Percentiles rank a stretch among this genome's conserved stretches.
Conservation (phyloP, 2,797 vertebrate genomes). For the Merluccius polli region DNA sequence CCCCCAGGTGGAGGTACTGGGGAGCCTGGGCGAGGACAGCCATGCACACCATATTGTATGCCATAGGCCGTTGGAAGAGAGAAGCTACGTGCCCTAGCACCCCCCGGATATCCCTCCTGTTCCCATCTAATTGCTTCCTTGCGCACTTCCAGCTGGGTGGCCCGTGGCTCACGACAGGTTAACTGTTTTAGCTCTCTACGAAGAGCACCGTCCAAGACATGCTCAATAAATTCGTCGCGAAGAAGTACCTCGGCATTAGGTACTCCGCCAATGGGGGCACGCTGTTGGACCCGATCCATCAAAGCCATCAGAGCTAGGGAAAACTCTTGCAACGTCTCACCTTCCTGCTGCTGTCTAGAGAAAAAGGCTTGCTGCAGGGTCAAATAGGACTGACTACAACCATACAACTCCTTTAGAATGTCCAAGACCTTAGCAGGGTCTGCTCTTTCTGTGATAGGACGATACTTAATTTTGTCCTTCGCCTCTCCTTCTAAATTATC, state of each 20-base stretch:
- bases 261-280: neutral
- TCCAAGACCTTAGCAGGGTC: too few relatives aligned
- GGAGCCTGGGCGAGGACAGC: neutral
- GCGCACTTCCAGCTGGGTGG: slow-evolving; percentile 7
- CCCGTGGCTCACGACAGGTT: neutral
- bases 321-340: too few relatives aligned
- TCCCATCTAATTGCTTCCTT: slow-evolving; percentile 16
- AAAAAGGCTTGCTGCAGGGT: too few relatives aligned
- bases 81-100: neutral
- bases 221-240: slow-evolving; percentile 27
- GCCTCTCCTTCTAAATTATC: too few relatives aligned
- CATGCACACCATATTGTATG: slow-evolving; percentile 4
- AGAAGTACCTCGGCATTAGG: slow-evolving; percentile 10
- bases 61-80: neutral
- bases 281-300: too few relatives aligned
- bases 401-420: too few relatives aligned
- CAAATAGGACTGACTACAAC: too few relatives aligned
- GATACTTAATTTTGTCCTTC: too few relatives aligned
- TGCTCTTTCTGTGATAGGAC: too few relatives aligned
- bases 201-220: too few relatives aligned
- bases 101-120: neutral
- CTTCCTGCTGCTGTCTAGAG: too few relatives aligned
- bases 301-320: too few relatives aligned
- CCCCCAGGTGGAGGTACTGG: neutral
- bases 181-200: slow-evolving; percentile 21